These are phyloP conservation scores for Lissocephala sabroskyi DNA, from an alignment of 2,888 invertebrate genomes.

Conservation along the genomic window DNA sequence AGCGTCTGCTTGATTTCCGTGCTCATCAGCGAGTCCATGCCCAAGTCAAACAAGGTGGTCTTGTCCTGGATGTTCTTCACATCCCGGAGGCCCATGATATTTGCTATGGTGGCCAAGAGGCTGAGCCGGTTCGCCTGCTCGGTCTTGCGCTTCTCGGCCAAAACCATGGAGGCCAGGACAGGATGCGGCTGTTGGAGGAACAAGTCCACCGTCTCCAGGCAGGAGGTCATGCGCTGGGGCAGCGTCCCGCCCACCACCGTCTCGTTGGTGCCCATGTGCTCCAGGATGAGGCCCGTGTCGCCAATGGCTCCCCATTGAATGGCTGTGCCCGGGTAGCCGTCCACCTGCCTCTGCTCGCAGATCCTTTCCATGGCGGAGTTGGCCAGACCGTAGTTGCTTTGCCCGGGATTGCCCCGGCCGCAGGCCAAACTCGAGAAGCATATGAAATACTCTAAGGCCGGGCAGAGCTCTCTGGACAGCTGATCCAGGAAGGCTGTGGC, in stretches of 20 bases:
- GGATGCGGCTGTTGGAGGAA: conserved; percentile 93
- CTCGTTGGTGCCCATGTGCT: conserved; percentile 91
- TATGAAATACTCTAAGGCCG: conserved; percentile 92
- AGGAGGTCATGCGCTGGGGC: conserved; percentile 94
- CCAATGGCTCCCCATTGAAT: conserved; percentile 99
- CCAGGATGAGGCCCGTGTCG: conserved; percentile 94
- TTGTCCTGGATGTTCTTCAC: conserved; percentile 82
- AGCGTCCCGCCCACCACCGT: conserved; percentile 95
- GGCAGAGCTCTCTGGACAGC: conserved; percentile 83
- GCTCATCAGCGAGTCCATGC: conserved; percentile 99
- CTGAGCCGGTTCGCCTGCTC: conserved; percentile 76
- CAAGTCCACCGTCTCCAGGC: conserved; percentile 87
- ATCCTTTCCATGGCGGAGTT: conserved; percentile 98
- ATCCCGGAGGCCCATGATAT: conserved; percentile 93
- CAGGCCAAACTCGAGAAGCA: conserved; percentile 97
- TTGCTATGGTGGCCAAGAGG: conserved; percentile 86
- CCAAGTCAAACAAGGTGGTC: conserved; percentile 91
- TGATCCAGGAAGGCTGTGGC: conserved; percentile 87
- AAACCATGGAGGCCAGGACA: conserved; percentile 86
- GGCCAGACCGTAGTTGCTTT: conserved; percentile 96
- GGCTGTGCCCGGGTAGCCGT: conserved; percentile 89
- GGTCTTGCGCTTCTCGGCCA: conserved; percentile 86
- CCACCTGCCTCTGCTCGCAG: conserved; percentile 86
- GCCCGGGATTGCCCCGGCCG: conserved; percentile 96
- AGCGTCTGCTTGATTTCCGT: conserved; percentile 98